Percentiles rank a stretch among this genome's conserved stretches.
These are phyloP conservation scores for Campoplex nolae DNA, from an alignment of 2,888 invertebrate species.

Conservation along the genomic window DNA sequence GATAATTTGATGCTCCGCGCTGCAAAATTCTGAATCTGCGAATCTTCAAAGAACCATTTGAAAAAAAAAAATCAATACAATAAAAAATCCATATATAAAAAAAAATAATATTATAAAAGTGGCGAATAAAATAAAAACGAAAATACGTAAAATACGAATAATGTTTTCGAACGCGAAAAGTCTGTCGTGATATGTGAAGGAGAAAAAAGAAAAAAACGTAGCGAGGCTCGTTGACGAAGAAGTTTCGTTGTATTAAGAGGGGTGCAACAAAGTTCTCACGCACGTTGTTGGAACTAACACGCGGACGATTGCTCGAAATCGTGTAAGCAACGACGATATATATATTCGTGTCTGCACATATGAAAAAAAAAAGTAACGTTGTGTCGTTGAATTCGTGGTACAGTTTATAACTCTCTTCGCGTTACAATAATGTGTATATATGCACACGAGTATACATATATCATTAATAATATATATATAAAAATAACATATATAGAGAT, in stretches of 20 bases:
- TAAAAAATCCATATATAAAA: too few relatives aligned
- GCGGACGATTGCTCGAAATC: neutral
- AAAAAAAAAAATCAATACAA: too few relatives aligned
- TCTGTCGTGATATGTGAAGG: neutral
- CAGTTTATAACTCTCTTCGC: constrained; percentile 27
- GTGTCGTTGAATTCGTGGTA: constrained; percentile 51
- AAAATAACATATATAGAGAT: neutral
- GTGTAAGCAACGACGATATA: too few relatives aligned
- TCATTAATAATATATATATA: neutral
- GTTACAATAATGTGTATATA: neutral
- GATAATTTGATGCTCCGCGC: constrained; percentile 38
- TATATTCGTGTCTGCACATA: neutral
- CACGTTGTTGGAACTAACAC: constrained; percentile 52
- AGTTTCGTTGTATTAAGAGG: constrained; percentile 40
- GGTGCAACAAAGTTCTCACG: constrained; percentile 66
- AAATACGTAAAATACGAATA: neutral
- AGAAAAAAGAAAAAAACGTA: constrained; percentile 6
- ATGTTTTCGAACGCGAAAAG: neutral
- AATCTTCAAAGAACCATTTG: too few relatives aligned
- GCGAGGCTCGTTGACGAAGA: constrained; percentile 26
- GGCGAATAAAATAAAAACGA: too few relatives aligned
- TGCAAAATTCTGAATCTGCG: neutral
- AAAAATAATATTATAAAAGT: too few relatives aligned
- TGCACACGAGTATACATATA: neutral
- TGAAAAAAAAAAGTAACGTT: constrained; percentile 6